These are phyloP conservation scores for Tribolium madens DNA, from an alignment of 1,140 invertebrate species.

Conservation along the genomic window DNA sequence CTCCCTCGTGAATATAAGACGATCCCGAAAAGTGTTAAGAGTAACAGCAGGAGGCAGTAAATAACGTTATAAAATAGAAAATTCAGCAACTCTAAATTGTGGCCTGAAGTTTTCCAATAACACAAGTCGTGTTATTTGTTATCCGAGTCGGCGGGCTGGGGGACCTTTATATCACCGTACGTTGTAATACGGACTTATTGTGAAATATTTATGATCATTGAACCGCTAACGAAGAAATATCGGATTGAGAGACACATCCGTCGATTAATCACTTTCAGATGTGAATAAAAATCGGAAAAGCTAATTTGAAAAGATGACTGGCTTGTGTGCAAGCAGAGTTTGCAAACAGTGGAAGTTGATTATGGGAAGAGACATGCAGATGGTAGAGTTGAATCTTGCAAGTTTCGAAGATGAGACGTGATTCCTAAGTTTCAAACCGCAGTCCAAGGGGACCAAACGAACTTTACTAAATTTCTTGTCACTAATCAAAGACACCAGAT, in stretches of 20 bases:
- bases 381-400: background rate
- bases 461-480: no score
- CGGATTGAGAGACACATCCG: slow-evolving; percentile 6
- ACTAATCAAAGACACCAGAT: no score
- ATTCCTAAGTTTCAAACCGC: slow-evolving; percentile 13
- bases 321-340: background rate
- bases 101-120: slow-evolving; percentile 60
- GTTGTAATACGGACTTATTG: slow-evolving; percentile 57
- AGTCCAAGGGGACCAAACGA: background rate
- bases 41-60: slow-evolving; percentile 17
- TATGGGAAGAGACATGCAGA: slow-evolving; percentile 16
- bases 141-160: slow-evolving; percentile 45
- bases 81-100: slow-evolving; percentile 52
- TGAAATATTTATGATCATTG: slow-evolving; percentile 56
- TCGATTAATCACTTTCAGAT: slow-evolving; percentile 13
- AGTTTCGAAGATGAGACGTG: background rate
- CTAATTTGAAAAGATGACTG: slow-evolving; percentile 33
- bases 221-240: slow-evolving; percentile 37
- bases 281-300: background rate
- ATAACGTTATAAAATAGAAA: slow-evolving; percentile 41
- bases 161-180: slow-evolving; percentile 54
- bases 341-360: slow-evolving; percentile 14
- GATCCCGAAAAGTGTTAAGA: background rate
- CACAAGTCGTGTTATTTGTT: slow-evolving; percentile 58
- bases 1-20: background rate